Evolutionary conservation across 2,888 invertebrate genomes (phyloP).

Genomic region (Selenia dentaria): DNA sequence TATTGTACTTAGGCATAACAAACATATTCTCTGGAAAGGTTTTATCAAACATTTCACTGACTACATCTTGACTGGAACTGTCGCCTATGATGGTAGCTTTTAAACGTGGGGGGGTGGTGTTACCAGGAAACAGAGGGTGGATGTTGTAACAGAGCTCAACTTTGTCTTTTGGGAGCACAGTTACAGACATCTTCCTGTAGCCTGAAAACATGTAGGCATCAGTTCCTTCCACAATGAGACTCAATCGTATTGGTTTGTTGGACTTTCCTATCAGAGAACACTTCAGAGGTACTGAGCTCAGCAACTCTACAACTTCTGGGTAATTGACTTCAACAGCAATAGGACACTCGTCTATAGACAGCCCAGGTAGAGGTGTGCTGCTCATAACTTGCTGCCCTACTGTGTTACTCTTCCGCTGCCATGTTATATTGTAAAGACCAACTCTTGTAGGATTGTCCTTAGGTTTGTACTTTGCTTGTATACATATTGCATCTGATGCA

Average conservation of each 20-base stretch:
- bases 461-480: constrained; percentile 70
- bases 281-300: constrained; percentile 88
- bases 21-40: constrained; percentile 78
- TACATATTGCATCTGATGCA: constrained; percentile 73
- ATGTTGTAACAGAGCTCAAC: constrained; percentile 90
- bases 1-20: constrained; percentile 83
- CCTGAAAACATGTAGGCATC: constrained; percentile 98
- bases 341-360: constrained; percentile 86
- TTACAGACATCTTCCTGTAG: constrained; percentile 91
- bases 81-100: constrained; percentile 79
- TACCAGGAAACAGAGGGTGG: constrained; percentile 90
- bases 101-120: constrained; percentile 88
- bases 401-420: constrained; percentile 60
- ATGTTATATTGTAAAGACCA: constrained; percentile 76
- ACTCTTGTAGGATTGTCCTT: constrained; percentile 71
- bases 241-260: constrained; percentile 88
- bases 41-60: constrained; percentile 78
- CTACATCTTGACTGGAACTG: constrained; percentile 60
- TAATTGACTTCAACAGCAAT: constrained; percentile 85
- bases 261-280: constrained; percentile 91
- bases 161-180: constrained; percentile 85
- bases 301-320: constrained; percentile 91
- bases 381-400: constrained; percentile 72
- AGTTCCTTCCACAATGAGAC: constrained; percentile 90
- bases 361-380: constrained; percentile 81